These are phyloP conservation scores for Hippopotamyrus pictus DNA, from an alignment of 2,797 vertebrate species.

Conservation along the genomic window DNA sequence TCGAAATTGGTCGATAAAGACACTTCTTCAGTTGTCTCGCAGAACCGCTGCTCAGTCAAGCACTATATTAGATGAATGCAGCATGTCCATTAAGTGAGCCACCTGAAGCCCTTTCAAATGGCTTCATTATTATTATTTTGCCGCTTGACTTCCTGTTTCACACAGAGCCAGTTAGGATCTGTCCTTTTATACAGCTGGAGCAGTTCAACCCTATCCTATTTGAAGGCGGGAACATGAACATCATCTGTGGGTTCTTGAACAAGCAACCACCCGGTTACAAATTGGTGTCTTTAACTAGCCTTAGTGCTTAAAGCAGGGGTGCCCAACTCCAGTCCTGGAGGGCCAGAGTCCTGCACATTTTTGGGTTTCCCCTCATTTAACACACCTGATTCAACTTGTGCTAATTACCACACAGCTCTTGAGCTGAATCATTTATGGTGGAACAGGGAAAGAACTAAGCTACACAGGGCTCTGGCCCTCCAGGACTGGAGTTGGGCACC, in stretches of 20 bases:
- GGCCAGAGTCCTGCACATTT: too few species aligned
- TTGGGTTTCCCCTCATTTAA: too few species aligned
- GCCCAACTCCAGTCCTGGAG: too few species aligned
- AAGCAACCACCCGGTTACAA: background rate
- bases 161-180: background rate
- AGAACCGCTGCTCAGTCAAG: background rate
- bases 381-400: too few species aligned
- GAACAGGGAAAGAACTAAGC: too few species aligned
- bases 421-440: too few species aligned
- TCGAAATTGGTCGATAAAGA: background rate
- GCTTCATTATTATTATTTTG: background rate
- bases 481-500: too few species aligned
- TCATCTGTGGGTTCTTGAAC: background rate
- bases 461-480: too few species aligned
- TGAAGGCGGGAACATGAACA: background rate
- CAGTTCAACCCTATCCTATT: background rate
- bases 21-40: background rate
- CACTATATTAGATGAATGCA: background rate
- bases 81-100: constrained; percentile 15
- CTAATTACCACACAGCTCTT: too few species aligned
- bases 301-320: background rate
- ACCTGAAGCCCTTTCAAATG: constrained; percentile 4
- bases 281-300: background rate
- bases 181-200: background rate
- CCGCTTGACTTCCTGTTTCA: background rate